A percentile compares a stretch with the other conserved stretches of the same genome.
Evolutionary conservation across 1,140 invertebrate genomes (phyloP).

Genomic region (Heterodera carotae): DNA sequence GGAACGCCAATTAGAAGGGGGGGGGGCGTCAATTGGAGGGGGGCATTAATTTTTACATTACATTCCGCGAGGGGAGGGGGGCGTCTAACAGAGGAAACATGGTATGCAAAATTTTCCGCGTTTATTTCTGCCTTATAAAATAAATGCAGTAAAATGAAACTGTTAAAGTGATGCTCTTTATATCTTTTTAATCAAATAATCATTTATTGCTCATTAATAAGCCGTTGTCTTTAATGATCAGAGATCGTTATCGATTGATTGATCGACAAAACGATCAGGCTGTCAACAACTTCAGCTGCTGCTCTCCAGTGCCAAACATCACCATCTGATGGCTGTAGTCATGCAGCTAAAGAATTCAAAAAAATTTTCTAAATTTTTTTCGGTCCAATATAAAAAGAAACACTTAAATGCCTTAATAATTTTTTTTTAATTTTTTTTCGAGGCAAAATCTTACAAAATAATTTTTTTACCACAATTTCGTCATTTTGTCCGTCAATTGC

Average conservation of each 20-base stretch:
- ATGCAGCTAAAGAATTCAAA: not conserved
- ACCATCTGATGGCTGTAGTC: slow-evolving; percentile 9
- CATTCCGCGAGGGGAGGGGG: too few relatives aligned
- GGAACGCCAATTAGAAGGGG: too few relatives aligned
- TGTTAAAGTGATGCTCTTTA: not conserved
- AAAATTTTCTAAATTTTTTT: too few relatives aligned
- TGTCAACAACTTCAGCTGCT: not conserved
- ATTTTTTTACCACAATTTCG: slow-evolving; percentile 19
- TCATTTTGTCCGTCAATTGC: slow-evolving; percentile 23
- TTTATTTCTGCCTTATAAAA: too few relatives aligned
- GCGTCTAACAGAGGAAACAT: too few relatives aligned
- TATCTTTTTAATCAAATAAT: not conserved
- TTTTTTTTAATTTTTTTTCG: too few relatives aligned
- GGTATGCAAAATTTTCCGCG: too few relatives aligned
- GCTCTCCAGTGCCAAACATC: not conserved
- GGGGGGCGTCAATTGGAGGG: too few relatives aligned
- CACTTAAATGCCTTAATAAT: too few relatives aligned
- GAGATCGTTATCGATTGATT: too few relatives aligned
- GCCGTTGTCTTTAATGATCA: not conserved
- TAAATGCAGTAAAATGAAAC: not conserved
- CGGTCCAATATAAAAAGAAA: too few relatives aligned
- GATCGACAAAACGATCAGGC: not conserved
- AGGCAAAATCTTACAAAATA: not conserved
- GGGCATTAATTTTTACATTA: too few relatives aligned
- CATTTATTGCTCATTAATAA: not conserved